These are phyloP conservation scores for Heliconius hermathena DNA, from an alignment of 1,140 invertebrate species.

Conservation along the genomic window DNA sequence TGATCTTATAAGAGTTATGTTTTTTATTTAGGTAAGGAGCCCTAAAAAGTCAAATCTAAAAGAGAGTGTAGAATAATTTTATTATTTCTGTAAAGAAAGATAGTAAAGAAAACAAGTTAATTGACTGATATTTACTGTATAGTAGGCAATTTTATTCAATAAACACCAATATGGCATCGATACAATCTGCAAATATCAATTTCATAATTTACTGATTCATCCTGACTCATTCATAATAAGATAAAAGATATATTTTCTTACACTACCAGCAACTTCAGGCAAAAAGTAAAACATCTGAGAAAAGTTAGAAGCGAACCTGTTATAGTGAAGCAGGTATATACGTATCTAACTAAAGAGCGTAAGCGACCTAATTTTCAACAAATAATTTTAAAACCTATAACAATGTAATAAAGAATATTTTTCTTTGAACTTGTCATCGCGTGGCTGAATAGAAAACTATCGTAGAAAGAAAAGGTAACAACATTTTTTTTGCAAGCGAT, in stretches of 20 bases:
- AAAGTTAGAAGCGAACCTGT: slow-evolving; percentile 48
- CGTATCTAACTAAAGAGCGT: slow-evolving; percentile 13
- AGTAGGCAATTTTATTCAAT: too few species aligned
- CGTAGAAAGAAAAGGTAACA: slow-evolving; percentile 25
- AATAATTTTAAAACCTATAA: slow-evolving; percentile 26
- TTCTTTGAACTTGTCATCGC: slow-evolving; percentile 27
- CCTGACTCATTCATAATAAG: slow-evolving; percentile 26
- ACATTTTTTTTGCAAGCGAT: not conserved
- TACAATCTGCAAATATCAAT: not conserved
- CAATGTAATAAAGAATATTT: slow-evolving; percentile 28
- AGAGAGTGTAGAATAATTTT: too few species aligned
- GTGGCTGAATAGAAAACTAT: slow-evolving; percentile 32
- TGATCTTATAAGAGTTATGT: too few species aligned
- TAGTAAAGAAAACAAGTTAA: too few species aligned
- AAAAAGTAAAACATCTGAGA: slow-evolving; percentile 48
- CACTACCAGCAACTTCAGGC: slow-evolving; percentile 31
- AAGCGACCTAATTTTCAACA: not conserved
- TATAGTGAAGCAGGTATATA: slow-evolving; percentile 26
- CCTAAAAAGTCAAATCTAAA: too few species aligned
- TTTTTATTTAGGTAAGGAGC: too few species aligned
- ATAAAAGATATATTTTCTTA: slow-evolving; percentile 36
- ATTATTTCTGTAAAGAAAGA: too few species aligned
- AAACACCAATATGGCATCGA: not conserved
- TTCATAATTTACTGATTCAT: not conserved
- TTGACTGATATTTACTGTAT: too few species aligned